Base-by-base conservation (phyloP, 2,113 vertebrate species). In the Toxotes jaculatrix region DNA sequence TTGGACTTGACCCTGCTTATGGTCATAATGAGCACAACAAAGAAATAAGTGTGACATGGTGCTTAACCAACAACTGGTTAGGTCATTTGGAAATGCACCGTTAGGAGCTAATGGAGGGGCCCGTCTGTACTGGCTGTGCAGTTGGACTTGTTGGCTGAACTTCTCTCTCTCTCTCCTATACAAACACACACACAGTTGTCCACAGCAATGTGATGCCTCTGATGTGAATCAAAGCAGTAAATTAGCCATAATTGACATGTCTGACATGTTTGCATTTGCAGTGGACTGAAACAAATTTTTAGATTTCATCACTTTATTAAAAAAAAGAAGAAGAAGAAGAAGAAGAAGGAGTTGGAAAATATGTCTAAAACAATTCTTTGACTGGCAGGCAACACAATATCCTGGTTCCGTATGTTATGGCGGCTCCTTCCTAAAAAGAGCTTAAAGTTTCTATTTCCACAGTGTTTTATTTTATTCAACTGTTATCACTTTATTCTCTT, bases 41-140 rank as follows among this genome's bases (percentile, higher is more conserved):
- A 73, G 12, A 83, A 77, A 79, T 62, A 51, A 60, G 47, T 17
- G 43, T 56, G 68, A 74, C 59, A 32, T 34, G 27, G 76, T 62
- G 67, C 76, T 80, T 74, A 27, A 72, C 75, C 68, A 27, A 57
- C 55, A 53, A 43, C 60, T 68, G 43, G 76, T 84, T 43, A 74
- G 68, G 81, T 85, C 75, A 56, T 65, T 86, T 79, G 74, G 84
- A 85, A 87, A 88, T 89, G 88, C 82, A 57, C 87, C 3, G 55
- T 85, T 91, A 23, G 80, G 62, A 77, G 77, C 59, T 84, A 92
- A 90, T 91, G 79, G 75, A 86, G 81, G 62, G 68, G 67, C 76
- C 51, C 82, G 85, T 90, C 88, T 87, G 40, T 61, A 65, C 74
- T 91, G 89, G 83, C 85, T 81, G 59, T 77, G 56, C 9, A 13